Evolutionary conservation across 2,797 vertebrate species (phyloP).

Genomic region (Rachycentron canadum): DNA sequence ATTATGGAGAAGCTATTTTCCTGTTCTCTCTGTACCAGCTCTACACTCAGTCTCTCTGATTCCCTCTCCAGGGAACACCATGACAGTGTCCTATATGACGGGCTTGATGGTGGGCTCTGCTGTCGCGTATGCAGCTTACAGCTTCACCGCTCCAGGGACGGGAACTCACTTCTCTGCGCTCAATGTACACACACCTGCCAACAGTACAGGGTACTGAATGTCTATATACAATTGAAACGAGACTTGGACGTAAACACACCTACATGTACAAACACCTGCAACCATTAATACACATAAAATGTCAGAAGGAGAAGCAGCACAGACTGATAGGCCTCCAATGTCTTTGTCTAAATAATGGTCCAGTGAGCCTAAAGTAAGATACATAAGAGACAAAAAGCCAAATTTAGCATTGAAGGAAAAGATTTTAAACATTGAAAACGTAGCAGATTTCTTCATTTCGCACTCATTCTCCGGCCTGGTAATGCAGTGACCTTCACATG

Average conservation of each 20-base stretch:
- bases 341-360: constrained; percentile 12
- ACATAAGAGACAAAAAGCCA: neutral
- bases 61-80: constrained; percentile 92
- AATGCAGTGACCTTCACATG: constrained; percentile 42
- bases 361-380: neutral
- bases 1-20: neutral
- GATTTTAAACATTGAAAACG: constrained; percentile 11
- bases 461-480: constrained; percentile 8
- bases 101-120: constrained; percentile 94
- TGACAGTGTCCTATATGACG: constrained; percentile 98
- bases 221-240: constrained; percentile 18
- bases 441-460: constrained; percentile 17
- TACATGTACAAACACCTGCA: constrained; percentile 57
- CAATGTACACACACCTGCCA: constrained; percentile 75
- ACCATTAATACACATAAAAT: neutral
- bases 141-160: constrained; percentile 87
- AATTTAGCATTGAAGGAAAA: constrained; percentile 9
- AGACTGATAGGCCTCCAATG: neutral
- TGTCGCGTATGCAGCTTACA: constrained; percentile 95
- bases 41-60: neutral
- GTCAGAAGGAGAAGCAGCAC: neutral
- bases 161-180: constrained; percentile 60
- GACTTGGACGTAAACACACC: constrained; percentile 57
- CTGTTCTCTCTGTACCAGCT: neutral
- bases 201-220: constrained; percentile 82